Evolutionary conservation across 2,888 invertebrate species (phyloP), one percentile per base, ranked within the genome.

Genomic region (Eurois occulta): DNA sequence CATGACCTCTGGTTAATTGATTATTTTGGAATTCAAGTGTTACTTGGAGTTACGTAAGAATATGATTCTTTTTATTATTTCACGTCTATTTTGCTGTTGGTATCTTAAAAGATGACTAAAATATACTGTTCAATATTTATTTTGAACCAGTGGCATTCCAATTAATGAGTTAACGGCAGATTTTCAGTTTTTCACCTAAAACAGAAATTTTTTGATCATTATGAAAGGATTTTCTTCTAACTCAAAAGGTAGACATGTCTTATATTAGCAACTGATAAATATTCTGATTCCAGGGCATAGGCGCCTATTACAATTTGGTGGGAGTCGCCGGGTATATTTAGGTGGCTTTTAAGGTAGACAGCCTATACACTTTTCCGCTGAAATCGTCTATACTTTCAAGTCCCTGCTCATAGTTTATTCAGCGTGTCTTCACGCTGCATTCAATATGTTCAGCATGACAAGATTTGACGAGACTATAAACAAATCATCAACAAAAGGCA

Each of bases 1-100:
- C n/a, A 21, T 75, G 75, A 83, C 86, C 86, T 62, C 43, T 48
- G 69, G 28, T 48, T 32, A 67, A 80, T 85, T 68, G 55, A 73
- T 69, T 81, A 24, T 68, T 28, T 64, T 84, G 58, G 21, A 78
- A 83, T 83, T 83, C 10, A 38, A 60, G 46, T 70, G 60, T 79
- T 69, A 68, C 58, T 32, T 62, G 48, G 18, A 11, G 3, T 79
- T 83, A 67, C 28, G n/a, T 83, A 83, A 82, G 58, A 35, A 21
- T 58, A 35, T 28, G 2, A 3, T 16, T 41, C n/a, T 38, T 52
- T 35, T 38, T 52, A n/a, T 6, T 0, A n/a, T 21, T 73, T 24
- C 21, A 62, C 21, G 32, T 62, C 21, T 21, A 1, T 52, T 52
- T 35, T 10, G 3, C 2, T 60, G n/a, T 16, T 21, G 1, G 2